Conservation (phyloP, 2,113 vertebrate species). For the Tympanuchus pallidicinctus region DNA sequence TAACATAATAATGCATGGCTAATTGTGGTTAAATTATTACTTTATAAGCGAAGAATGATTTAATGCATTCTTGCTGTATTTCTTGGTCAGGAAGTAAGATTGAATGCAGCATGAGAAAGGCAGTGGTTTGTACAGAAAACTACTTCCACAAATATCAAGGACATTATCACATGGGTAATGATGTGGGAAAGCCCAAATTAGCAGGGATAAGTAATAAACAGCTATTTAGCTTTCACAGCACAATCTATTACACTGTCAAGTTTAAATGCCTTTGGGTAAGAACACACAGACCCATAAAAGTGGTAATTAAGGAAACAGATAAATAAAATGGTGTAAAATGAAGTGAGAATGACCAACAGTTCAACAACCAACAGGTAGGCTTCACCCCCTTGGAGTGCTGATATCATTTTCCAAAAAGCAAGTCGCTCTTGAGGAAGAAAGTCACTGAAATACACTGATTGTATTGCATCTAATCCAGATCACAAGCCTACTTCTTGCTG, state of each 20-base stretch:
- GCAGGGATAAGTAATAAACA: constrained; percentile 53
- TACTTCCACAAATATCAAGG: neutral
- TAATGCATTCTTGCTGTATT: neutral
- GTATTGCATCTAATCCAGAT: fast-evolving
- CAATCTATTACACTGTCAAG: constrained; percentile 24
- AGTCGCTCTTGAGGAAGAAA: neutral
- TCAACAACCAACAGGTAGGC: neutral
- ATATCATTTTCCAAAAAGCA: neutral
- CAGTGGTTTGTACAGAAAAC: neutral
- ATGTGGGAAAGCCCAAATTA: constrained; percentile 41
- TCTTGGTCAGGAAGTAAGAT: neutral
- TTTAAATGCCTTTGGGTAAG: constrained; percentile 45
- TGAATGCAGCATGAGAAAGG: neutral
- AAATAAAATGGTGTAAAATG: constrained; percentile 38
- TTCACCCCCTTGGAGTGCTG: neutral
- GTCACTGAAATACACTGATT: neutral
- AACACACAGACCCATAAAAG: constrained; percentile 31
- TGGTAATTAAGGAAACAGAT: constrained; percentile 22
- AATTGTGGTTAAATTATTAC: neutral
- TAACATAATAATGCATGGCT: neutral
- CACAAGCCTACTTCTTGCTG: neutral
- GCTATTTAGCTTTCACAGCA: constrained; percentile 33
- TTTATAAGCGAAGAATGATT: neutral
- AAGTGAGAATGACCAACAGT: constrained; percentile 27
- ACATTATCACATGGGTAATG: constrained; percentile 12